A percentile compares a stretch with the other conserved stretches of the same genome.
Evolutionary conservation across 1,140 invertebrate species (phyloP).

Genomic region (Mylabris phalerata): DNA sequence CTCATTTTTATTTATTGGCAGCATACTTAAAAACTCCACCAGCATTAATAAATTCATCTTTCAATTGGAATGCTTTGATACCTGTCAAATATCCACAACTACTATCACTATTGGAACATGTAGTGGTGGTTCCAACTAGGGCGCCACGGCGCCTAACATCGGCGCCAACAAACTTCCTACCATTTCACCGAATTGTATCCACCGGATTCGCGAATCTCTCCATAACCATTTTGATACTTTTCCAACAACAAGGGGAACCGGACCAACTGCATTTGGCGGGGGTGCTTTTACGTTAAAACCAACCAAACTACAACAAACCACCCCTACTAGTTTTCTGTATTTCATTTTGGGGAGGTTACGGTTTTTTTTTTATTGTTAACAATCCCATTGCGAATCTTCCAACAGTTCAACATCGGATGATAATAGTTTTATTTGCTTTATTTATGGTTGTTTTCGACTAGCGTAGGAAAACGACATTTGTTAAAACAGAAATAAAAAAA

Average conservation of each 20-base stretch:
- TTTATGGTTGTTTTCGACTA: slow-evolving; percentile 37
- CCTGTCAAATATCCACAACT: slow-evolving; percentile 1
- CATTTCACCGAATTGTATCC: slow-evolving; percentile 17
- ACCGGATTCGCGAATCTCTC: too few relatives aligned
- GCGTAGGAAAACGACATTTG: slow-evolving; percentile 36
- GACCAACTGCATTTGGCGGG: slow-evolving; percentile 6
- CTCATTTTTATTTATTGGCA: not conserved
- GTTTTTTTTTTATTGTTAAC: too few relatives aligned
- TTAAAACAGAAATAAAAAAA: slow-evolving; percentile 34
- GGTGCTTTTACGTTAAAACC: not conserved
- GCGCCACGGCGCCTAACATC: slow-evolving; percentile 17
- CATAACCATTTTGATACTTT: slow-evolving; percentile 6
- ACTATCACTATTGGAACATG: slow-evolving; percentile 5
- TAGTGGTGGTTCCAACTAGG: slow-evolving; percentile 3
- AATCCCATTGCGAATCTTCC: not conserved
- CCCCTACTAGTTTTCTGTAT: not conserved
- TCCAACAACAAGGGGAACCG: not conserved
- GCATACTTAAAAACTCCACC: not conserved
- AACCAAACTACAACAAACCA: not conserved
- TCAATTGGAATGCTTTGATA: not conserved
- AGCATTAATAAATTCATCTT: not conserved
- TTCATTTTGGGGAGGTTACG: too few relatives aligned
- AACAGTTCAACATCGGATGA: slow-evolving; percentile 16
- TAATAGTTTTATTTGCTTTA: slow-evolving; percentile 39
- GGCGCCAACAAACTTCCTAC: slow-evolving; percentile 20